Base-by-base conservation (phyloP, 2,113 vertebrate genomes). In the Ophiodon elongatus region DNA sequence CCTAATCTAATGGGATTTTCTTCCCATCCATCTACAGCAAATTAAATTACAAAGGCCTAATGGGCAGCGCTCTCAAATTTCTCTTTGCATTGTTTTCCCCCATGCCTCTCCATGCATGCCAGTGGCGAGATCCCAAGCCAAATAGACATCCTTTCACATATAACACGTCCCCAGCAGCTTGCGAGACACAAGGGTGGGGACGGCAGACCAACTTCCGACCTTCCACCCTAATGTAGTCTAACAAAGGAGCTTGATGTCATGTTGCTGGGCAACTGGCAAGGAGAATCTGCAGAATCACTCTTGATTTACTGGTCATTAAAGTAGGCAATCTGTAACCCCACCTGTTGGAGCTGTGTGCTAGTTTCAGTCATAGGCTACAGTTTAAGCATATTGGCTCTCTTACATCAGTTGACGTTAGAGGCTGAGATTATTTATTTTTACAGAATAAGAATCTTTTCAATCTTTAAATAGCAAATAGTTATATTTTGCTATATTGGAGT, bases 181-280 rank as follows among this genome's bases (percentile, higher is more conserved):
- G 37, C 4, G 21, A 76, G 82, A 73, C 68, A 52, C 47, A 17
- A 0, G 81, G 80, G 57, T 39, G 77, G 71, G 70, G 73, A 66
- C 27, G 31, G 35, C 52, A 92, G 85, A 88, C 81, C 73, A 76
- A 82, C 79, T 80, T 87, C 82, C 76, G 41, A 90, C 82, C 86
- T 88, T 87, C 85, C 76, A 85, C 71, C 75, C 59, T 88, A 87
- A 86, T 85, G 79, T 77, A 80, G 78, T 79, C 65, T 75, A 84
- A 85, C 67, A 69, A 71, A 88, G 73, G 66, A 87, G 81, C 73
- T 80, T 91, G 89, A 93, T 91, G 93, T 88, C 93, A 92, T 67
- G 95, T 94, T 95, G 91, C 95, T 57, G 75, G 81, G 95, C 94
- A 94, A 95, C 95, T 63, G 59, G 50, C 60, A 21, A 77, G 84